These are phyloP conservation scores for Enteromius fasciolatus DNA, from an alignment of 2,797 vertebrate genomes.

Conservation along the genomic window DNA sequence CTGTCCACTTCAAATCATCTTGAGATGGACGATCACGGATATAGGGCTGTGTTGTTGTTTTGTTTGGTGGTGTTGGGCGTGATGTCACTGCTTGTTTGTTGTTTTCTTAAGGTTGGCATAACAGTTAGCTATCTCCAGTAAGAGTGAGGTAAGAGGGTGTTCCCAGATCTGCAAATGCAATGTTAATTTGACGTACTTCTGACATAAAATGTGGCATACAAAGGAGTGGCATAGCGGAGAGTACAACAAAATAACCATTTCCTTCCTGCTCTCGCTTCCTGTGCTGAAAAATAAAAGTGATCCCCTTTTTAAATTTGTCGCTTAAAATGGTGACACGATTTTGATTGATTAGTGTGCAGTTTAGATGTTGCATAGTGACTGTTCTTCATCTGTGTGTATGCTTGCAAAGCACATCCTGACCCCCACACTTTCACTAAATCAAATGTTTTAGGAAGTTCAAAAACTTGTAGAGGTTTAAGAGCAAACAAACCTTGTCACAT, in stretches of 20 bases:
- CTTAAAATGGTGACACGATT: background rate
- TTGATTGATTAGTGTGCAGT: background rate
- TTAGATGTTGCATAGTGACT: background rate
- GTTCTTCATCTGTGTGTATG: background rate
- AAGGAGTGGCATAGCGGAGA: conserved; percentile 42
- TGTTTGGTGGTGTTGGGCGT: background rate
- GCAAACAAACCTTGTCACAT: background rate
- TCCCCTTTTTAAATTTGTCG: background rate
- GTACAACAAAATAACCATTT: conserved; percentile 20
- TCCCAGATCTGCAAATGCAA: conserved; percentile 25
- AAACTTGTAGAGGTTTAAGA: background rate
- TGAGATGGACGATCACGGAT: background rate
- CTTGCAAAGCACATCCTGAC: background rate
- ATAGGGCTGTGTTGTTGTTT: conserved; percentile 11
- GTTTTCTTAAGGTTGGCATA: conserved; percentile 60
- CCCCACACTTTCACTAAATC: background rate
- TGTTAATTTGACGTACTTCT: conserved; percentile 1
- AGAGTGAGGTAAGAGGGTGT: conserved; percentile 58
- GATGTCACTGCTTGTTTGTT: conserved; percentile 49
- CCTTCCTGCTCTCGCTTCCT: conserved; percentile 35
- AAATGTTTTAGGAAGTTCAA: background rate
- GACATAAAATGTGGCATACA: background rate
- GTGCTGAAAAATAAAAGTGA: background rate
- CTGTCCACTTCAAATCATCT: background rate
- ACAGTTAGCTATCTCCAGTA: conserved; percentile 50